Base-by-base conservation (phyloP, 1,140 invertebrate genomes). In the Orius insidiosus region DNA sequence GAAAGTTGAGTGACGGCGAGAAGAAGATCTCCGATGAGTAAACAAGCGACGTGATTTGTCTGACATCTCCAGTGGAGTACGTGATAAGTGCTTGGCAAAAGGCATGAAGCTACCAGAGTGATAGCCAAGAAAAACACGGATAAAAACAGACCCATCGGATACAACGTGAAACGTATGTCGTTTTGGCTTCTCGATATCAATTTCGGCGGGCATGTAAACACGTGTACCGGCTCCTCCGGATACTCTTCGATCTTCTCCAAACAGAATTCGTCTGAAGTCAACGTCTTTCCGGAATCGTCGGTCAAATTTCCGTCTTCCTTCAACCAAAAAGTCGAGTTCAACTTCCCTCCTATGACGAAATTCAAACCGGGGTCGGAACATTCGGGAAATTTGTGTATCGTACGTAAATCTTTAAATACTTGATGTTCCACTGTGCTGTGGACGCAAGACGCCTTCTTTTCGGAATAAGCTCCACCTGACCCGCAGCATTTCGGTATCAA, bases 51-150 rank as follows among this genome's bases (percentile, higher is more conserved):
- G 60, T 85, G 80, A 63, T 81, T 75, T 43, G 80, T 83, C 67
- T 85, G 82, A 58, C 81, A 85, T 48, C 79, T 69, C 80, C 81
- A 85, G 61, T 85, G 82, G 48, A 85, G 65, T 38, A 80, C 78
- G 68, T 85, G 81, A 65, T 85, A 80, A 46, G 76, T 77, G 11
- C 77, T 74, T 18, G 81, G 81, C 55, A 85, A 62, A 51, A 83
- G 67, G 56, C 75, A 80, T 5, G 79, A 76, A 2, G 78, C 74
- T 3, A 73, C 75, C 54, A 86, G 61, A 19, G 82, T 85, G 2
- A 80, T 78, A 9, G 75, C 72, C 60, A 85, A 61, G 62, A 86
- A 86, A 41, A 80, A 70, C 2, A 75, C 77, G 47, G 79, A 81
- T 47, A 85, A 70, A 43, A 82, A 70, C 53, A 85, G 67, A 35